Percentiles rank a stretch among this genome's conserved stretches.
Evolutionary conservation across 2,113 vertebrate species (phyloP).

Genomic region (Toxotes jaculatrix): DNA sequence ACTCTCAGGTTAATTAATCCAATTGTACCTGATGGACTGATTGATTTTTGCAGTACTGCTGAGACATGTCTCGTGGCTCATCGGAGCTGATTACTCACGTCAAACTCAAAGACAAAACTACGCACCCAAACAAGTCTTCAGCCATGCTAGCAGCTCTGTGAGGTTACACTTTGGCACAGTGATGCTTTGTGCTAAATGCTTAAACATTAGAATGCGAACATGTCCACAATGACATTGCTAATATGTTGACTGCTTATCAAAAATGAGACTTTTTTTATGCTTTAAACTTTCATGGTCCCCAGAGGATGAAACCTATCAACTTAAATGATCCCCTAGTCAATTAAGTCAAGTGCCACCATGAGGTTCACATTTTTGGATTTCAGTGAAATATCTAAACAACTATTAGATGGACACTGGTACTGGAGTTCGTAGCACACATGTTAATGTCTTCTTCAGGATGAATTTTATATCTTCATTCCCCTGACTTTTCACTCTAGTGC

Average conservation of each 20-base stretch:
- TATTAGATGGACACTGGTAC: no score
- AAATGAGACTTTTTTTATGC: no score
- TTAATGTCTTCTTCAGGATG: no score
- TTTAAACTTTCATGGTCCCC: no score
- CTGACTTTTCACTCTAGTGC: no score
- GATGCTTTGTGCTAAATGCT: not conserved
- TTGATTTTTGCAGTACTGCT: conserved; percentile 63
- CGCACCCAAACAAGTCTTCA: not conserved
- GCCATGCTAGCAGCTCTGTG: not conserved
- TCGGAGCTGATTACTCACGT: conserved; percentile 40
- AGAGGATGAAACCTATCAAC: no score
- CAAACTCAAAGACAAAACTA: conserved; percentile 11
- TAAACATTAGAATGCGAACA: not conserved
- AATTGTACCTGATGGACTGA: conserved; percentile 68
- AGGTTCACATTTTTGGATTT: no score
- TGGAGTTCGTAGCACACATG: no score
- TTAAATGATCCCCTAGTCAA: not conserved
- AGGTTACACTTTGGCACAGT: not conserved
- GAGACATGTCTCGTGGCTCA: conserved; percentile 48
- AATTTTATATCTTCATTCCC: no score
- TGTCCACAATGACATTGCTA: not conserved
- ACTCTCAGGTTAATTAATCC: conserved; percentile 78
- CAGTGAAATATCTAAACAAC: no score
- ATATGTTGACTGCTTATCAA: not conserved
- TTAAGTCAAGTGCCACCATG: no score